These are phyloP conservation scores for Furcula furcula DNA, from an alignment of 2,888 invertebrate species.

Conservation along the genomic window DNA sequence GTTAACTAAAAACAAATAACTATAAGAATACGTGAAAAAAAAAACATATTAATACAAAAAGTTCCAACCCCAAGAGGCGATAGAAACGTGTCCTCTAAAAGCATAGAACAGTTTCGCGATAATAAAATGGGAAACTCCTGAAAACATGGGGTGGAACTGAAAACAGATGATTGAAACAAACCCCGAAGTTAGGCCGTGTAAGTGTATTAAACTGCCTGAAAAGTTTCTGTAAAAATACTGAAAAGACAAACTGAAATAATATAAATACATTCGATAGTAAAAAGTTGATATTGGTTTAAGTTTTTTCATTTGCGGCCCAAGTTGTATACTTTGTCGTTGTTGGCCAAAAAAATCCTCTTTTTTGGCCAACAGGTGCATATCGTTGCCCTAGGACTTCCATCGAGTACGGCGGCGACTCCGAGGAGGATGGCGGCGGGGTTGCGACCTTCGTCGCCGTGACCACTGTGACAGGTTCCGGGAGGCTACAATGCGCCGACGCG, in stretches of 20 bases:
- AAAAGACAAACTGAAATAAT: conserved; percentile 74
- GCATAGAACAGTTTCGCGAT: conserved; percentile 41
- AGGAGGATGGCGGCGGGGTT: too few relatives aligned
- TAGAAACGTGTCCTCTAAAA: conserved; percentile 38
- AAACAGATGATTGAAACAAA: conserved; percentile 75
- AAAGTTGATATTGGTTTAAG: conserved; percentile 64
- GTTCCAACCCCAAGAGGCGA: conserved; percentile 23
- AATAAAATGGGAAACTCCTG: conserved; percentile 46
- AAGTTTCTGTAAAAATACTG: conserved; percentile 64
- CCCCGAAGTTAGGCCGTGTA: conserved; percentile 60
- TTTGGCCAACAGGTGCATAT: too few relatives aligned
- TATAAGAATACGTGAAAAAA: neutral
- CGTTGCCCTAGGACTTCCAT: too few relatives aligned
- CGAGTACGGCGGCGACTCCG: too few relatives aligned
- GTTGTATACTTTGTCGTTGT: too few relatives aligned
- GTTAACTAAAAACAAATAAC: neutral
- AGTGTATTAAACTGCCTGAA: conserved; percentile 76
- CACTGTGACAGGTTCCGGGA: too few relatives aligned
- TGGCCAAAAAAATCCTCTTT: too few relatives aligned
- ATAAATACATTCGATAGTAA: conserved; percentile 79
- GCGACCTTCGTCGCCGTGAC: too few relatives aligned
- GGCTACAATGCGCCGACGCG: too few relatives aligned
- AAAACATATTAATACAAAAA: conserved; percentile 1
- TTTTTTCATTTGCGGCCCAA: conserved; percentile 30
- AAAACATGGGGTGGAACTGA: conserved; percentile 52